Conservation (phyloP, 1,140 invertebrate genomes). For the Notospermus geniculatus region DNA sequence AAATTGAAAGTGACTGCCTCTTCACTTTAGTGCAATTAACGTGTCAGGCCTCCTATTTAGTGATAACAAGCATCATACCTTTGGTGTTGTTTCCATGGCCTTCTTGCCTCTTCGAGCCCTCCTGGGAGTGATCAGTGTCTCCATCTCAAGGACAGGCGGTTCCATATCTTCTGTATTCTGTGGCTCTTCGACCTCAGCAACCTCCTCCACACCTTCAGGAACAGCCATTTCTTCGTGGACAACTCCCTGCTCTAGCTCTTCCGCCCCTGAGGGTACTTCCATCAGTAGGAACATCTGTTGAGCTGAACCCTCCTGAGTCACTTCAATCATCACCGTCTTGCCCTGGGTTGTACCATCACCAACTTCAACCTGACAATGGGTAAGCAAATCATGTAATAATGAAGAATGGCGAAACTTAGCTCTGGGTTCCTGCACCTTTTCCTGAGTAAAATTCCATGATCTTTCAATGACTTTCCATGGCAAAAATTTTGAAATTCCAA, state of each 20-base stretch:
- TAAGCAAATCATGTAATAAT: too few relatives aligned
- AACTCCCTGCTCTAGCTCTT: not conserved
- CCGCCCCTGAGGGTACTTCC: not conserved
- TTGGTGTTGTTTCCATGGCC: too few relatives aligned
- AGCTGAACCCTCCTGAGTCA: not conserved
- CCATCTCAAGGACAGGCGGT: not conserved
- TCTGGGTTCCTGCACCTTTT: too few relatives aligned
- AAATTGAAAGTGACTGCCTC: too few relatives aligned
- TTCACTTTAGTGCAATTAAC: too few relatives aligned
- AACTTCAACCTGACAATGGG: not conserved
- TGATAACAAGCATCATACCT: not conserved
- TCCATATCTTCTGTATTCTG: constrained; percentile 4
- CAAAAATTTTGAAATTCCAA: too few relatives aligned
- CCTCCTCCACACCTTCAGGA: constrained; percentile 17
- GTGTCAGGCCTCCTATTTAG: not conserved
- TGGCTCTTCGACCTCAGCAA: constrained; percentile 33
- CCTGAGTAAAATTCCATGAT: too few relatives aligned
- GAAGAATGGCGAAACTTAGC: too few relatives aligned
- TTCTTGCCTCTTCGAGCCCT: not conserved
- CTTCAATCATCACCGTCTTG: constrained; percentile 1
- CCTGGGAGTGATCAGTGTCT: not conserved
- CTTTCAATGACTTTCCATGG: too few relatives aligned
- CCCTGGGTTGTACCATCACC: not conserved
- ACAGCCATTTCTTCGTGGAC: not conserved
- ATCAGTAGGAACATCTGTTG: constrained; percentile 3